These are phyloP conservation scores for Scomber colias DNA, from an alignment of 2,113 vertebrate species.

Conservation along the genomic window DNA sequence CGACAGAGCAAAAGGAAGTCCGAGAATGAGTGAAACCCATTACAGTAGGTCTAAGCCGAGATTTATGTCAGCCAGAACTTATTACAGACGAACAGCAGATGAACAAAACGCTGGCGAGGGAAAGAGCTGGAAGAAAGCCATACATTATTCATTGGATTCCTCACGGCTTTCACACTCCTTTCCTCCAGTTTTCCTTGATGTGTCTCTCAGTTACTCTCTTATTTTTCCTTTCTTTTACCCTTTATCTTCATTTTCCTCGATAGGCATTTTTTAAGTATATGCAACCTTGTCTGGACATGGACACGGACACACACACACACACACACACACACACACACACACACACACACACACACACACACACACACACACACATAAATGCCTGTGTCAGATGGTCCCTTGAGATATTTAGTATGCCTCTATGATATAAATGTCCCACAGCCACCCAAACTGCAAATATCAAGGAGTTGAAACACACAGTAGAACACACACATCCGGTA, in stretches of 20 bases:
- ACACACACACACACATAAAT: neutral
- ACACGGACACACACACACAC: neutral
- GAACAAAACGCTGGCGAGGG: slow-evolving; percentile 47
- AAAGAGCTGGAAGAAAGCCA: slow-evolving; percentile 37
- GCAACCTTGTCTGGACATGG: neutral
- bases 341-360: neutral
- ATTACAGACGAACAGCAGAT: slow-evolving; percentile 55
- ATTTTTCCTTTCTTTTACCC: slow-evolving; percentile 12
- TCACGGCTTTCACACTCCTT: slow-evolving; percentile 24
- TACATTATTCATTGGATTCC: slow-evolving; percentile 66
- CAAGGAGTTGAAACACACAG: slow-evolving; percentile 11
- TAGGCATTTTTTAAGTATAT: neutral
- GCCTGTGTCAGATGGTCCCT: slow-evolving; percentile 5
- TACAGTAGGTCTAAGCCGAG: slow-evolving; percentile 51
- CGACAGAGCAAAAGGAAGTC: neutral
- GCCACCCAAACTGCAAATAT: slow-evolving; percentile 26
- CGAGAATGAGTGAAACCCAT: slow-evolving; percentile 50
- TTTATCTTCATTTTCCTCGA: slow-evolving; percentile 26
- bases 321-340: neutral
- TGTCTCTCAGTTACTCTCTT: neutral
- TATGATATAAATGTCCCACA: slow-evolving; percentile 40
- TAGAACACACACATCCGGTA: neutral
- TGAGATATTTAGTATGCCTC: slow-evolving; percentile 24
- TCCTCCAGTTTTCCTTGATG: slow-evolving; percentile 38
- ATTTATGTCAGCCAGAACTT: slow-evolving; percentile 64